Percentiles rank a stretch among this genome's conserved stretches.
These are phyloP conservation scores for Myotis davidii DNA, from an alignment of 2,113 vertebrate genomes.

Conservation along the genomic window DNA sequence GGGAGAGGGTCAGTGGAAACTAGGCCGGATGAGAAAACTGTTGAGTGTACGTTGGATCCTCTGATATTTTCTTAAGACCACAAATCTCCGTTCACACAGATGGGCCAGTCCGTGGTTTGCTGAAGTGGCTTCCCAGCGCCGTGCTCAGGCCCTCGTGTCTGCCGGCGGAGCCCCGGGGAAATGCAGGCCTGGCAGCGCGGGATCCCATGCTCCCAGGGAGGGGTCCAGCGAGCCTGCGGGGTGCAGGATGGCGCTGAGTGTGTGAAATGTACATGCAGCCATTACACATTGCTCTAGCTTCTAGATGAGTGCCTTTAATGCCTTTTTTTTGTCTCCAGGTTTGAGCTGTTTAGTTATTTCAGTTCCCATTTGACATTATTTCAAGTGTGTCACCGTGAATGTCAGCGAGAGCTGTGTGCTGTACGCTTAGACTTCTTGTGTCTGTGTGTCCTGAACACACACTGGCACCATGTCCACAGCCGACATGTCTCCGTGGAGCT, in stretches of 20 bases:
- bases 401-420: too few species aligned
- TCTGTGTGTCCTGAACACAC: too few species aligned
- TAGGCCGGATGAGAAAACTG: neutral
- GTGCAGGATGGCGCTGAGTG: neutral
- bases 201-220: too few species aligned
- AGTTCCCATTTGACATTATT: neutral
- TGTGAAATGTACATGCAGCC: neutral
- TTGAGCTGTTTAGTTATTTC: constrained; percentile 34
- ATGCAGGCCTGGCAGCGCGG: too few species aligned
- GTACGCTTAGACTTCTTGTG: too few species aligned
- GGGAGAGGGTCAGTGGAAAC: neutral
- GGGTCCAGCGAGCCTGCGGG: neutral
- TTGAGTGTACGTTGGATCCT: neutral
- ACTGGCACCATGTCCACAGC: too few species aligned
- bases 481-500: too few species aligned
- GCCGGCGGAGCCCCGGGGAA: too few species aligned
- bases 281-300: neutral
- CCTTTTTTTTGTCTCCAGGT: neutral
- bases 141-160: neutral
- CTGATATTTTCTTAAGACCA: constrained; percentile 5
- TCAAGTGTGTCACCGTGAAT: too few species aligned
- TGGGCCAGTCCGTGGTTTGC: neutral
- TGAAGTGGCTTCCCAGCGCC: neutral
- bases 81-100: neutral
- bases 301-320: neutral